These are phyloP conservation scores for Nomada hirtipes DNA, from an alignment of 2,888 invertebrate species.

Conservation along the genomic window DNA sequence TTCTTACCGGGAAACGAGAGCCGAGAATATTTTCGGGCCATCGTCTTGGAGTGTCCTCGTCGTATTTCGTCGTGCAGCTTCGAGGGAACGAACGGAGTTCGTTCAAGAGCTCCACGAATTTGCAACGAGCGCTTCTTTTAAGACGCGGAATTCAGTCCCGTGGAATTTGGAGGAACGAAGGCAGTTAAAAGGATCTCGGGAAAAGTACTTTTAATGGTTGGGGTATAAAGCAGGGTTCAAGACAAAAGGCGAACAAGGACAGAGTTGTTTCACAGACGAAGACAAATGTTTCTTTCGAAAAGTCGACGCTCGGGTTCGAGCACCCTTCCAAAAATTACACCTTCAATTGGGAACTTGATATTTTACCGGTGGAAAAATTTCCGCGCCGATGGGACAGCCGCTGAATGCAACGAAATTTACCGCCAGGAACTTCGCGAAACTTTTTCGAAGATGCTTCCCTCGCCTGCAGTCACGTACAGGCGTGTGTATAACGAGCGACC, in stretches of 20 bases:
- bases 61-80: conserved; percentile 35
- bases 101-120: conserved; percentile 32
- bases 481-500: neutral
- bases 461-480: conserved; percentile 36
- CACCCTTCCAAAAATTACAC: no score
- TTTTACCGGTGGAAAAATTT: conserved; percentile 24
- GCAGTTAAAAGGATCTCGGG: neutral
- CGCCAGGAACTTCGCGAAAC: conserved; percentile 6
- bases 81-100: conserved; percentile 26
- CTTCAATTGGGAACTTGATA: no score
- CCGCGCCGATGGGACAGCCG: conserved; percentile 9
- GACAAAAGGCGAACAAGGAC: no score
- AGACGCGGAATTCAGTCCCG: neutral
- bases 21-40: conserved; percentile 34
- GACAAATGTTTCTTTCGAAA: no score
- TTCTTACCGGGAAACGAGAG: neutral
- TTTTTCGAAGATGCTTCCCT: conserved; percentile 36
- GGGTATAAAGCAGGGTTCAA: neutral
- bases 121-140: conserved; percentile 25
- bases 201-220: neutral
- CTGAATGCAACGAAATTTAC: conserved; percentile 48
- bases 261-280: no score
- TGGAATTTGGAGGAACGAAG: neutral
- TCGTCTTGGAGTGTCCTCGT: conserved; percentile 45
- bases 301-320: no score